Evolutionary conservation across 23 tunicate species (phyloP), one percentile per base, ranked within the genome.

Genomic region (Ascidia mentula): DNA sequence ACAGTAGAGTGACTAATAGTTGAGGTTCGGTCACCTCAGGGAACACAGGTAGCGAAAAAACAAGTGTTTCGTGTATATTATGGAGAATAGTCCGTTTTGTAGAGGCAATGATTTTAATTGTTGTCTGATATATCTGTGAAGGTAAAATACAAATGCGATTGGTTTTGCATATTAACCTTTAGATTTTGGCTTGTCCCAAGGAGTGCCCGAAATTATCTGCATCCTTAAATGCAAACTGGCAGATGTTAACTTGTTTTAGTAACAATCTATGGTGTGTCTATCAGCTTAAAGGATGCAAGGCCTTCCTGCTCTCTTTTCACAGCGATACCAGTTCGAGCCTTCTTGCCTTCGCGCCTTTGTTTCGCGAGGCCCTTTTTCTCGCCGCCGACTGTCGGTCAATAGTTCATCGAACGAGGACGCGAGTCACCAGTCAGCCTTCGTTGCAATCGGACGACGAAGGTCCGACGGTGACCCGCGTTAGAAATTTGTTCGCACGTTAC

Each of bases 321-420:
- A 26, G 75, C 75, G 65, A 53, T 53, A 53, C 65, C 75, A n/a
- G 42, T 42, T 77, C 81, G 60, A 24, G 34, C 81, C 37, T 22
- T 46, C 69, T 34, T 34, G 37, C 38, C 17, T 22, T 77, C 18
- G 37, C 69, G 37, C 53, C 37, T 77, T 46, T 40, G 40, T 77
- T 46, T 31, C 69, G 59, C 32, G 37, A 39, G 20, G 46, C 17
- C 79, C 60, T 75, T 77, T 77, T 77, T 77, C 42, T 8, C 42
- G n/a, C 38, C 32, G 69, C 35, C 42, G 13, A 33, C 69, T 77
- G 38, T 69, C 81, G 81, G 81, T 77, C 81, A 77, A 77, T 77
- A 77, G 81, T 77, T 77, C 81, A 77, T 32, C 37, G 69, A 77
- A 45, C 81, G 38, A 77, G 69, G 81, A 77, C 81, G 81, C 38